phyloP scores from a whole-genome alignment of 2,113 vertebrate genomes.

The Laticauda laticaudata region DNA sequence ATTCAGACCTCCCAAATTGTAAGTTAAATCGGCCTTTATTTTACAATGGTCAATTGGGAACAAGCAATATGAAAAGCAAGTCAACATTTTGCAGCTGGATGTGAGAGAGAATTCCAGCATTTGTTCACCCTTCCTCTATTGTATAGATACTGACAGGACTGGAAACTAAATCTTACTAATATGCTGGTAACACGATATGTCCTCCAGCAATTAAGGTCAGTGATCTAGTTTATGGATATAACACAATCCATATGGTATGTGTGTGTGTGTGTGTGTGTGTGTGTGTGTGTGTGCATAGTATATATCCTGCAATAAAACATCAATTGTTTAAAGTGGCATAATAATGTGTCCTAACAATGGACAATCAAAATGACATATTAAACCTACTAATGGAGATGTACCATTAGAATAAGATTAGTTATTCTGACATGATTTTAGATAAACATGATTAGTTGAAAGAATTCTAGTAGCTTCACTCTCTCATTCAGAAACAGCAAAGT shows the following conservation, averaged over 20 bases:
- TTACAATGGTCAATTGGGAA: background rate
- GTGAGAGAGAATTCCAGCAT: background rate
- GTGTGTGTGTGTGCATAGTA: accelerated
- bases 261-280: background rate
- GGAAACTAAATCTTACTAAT: background rate
- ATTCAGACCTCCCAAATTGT: background rate
- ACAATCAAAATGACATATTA: background rate
- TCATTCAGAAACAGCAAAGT: background rate
- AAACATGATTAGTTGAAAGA: too few species aligned
- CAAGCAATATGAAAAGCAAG: background rate
- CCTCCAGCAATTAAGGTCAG: background rate
- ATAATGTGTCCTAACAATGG: background rate
- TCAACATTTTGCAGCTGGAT: background rate
- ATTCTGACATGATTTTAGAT: background rate
- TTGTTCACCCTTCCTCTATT: background rate
- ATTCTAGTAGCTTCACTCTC: background rate
- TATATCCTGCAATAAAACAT: background rate
- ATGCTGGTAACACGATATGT: background rate
- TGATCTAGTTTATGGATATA: background rate
- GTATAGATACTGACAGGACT: background rate
- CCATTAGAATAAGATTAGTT: background rate
- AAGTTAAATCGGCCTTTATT: background rate
- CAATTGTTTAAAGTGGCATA: background rate
- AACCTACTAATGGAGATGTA: background rate
- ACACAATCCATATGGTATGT: background rate